Percentiles rank a stretch among this genome's conserved stretches.
These are phyloP conservation scores for Didymodactylos carnosus DNA, from an alignment of 2,888 invertebrate species.

Conservation along the genomic window DNA sequence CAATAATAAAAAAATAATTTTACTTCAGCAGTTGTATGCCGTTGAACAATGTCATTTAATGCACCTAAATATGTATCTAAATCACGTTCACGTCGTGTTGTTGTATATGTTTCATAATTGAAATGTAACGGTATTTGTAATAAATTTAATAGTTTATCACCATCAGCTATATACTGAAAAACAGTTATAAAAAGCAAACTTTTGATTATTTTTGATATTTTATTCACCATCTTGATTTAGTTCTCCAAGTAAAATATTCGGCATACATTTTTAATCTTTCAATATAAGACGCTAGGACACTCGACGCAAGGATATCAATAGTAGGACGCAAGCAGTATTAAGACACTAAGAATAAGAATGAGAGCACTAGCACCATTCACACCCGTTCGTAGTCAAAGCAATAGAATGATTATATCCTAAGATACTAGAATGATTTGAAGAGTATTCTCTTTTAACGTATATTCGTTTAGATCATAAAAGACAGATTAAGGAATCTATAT, in stretches of 20 bases:
- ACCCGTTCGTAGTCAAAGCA: too few species aligned
- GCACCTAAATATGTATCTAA: constrained; percentile 23
- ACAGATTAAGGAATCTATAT: too few species aligned
- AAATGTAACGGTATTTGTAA: constrained; percentile 83
- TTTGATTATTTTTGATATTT: too few species aligned
- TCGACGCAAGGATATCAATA: too few species aligned
- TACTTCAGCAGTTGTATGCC: constrained; percentile 40
- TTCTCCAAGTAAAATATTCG: constrained; percentile 79
- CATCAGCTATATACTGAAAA: constrained; percentile 72
- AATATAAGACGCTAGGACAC: constrained; percentile 98
- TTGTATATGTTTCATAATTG: constrained; percentile 85
- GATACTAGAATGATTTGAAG: too few species aligned
- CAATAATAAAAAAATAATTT: background rate
- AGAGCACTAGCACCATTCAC: too few species aligned
- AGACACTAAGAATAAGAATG: too few species aligned
- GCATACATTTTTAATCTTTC: constrained; percentile 99
- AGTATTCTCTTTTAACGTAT: too few species aligned
- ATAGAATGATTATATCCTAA: too few species aligned
- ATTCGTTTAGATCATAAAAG: too few species aligned
- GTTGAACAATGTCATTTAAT: constrained; percentile 66
- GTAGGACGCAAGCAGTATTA: too few species aligned
- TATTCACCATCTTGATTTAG: constrained; percentile 62
- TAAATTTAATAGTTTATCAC: constrained; percentile 82
- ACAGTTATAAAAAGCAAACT: too few species aligned
- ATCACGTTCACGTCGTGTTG: constrained; percentile 63